Evolutionary conservation across 1,140 invertebrate genomes (phyloP), one percentile per base, ranked within the genome.

Genomic region (Papilio helenus): DNA sequence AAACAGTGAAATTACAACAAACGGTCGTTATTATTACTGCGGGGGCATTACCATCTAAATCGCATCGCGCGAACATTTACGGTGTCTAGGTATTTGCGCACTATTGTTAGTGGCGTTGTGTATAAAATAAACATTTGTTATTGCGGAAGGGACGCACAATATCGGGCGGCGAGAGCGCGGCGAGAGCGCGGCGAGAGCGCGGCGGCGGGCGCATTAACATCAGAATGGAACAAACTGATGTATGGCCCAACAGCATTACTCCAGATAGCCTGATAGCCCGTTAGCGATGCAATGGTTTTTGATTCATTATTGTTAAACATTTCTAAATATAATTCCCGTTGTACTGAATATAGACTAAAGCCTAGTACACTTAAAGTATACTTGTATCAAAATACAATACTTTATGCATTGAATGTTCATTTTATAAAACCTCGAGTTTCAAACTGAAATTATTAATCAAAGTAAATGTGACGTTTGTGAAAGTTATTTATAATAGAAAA

Each of bases 71-170:
- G 88, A 85, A 89, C 91, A 91, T 92, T 91, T 89, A 92, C 87
- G 87, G 83, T 90, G 93, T 93, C 92, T 93, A 94, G 93, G 93
- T 94, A 92, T 94, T 94, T 93, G 92, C 93, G 88, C 88, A 94
- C 93, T 94, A 94, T 94, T 94, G 93, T 94, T 92, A 94, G 92
- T 92, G 93, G 90, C 92, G 90, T 90, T 94, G 92, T 93, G 93
- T 94, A 94, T 94, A 94, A 94, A 93, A 94, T 94, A 93, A 94
- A 94, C 93, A 94, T 94, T 94, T 93, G 93, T 94, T 94, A 94
- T 90, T 86, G 87, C 85, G 82, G 86, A 82, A 87, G 88, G 90
- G 90, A 90, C 89, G 82, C 87, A 94, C 92, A 94, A 94, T 94
- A 93, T 92, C 90, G 90, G 85, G 87, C 82, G 79, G 87, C 84